Base-by-base conservation (phyloP, 2,888 invertebrate species). In the Ligdia adustata region DNA sequence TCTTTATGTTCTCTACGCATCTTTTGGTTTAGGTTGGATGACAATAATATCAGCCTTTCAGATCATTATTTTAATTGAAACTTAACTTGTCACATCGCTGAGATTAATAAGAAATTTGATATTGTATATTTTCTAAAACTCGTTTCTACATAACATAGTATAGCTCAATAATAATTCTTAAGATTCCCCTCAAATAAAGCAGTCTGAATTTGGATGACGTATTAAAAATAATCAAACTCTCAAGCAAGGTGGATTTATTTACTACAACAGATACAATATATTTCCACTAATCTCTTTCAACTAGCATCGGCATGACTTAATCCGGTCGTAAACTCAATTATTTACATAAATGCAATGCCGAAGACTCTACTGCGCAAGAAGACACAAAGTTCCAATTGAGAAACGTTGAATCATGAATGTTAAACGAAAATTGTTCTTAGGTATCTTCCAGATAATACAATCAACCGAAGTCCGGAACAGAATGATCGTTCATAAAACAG, bases 11-110 rank as follows among this genome's bases (percentile, higher is more conserved):
- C 31, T 31, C 54, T 74, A 73, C 69, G 64, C 64, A 55, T 52
- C 53, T 57, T 48, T 53, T 51, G 52, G 54, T 65, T 64, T 53
- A 55, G 47, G 62, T 62, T 64, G 56, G 57, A 62, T 60, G 60
- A 69, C 67, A 74, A 72, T 66, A n/a, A n/a, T n/a, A n/a, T n/a
- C n/a, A 46, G 48, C 55, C 47, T 58, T 53, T 63, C 50, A 62
- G 60, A 60, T 55, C 57, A 55, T 64, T 60, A 57, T 57, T 54
- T 57, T 57, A 43, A 42, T 47, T 43, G 35, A 35, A 41, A 32
- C 42, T 54, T 43, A 55, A 48, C 48, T 52, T 24, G 48, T 44
- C 24, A 39, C 43, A 22, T 57, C 60, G 42, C 48, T 35, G 37
- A 62, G 46, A 65, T 57, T 52, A 62, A 53, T 58, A 46, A 42